Base-by-base conservation (phyloP, 2,113 vertebrate species). In the Oryzias javanicus region DNA sequence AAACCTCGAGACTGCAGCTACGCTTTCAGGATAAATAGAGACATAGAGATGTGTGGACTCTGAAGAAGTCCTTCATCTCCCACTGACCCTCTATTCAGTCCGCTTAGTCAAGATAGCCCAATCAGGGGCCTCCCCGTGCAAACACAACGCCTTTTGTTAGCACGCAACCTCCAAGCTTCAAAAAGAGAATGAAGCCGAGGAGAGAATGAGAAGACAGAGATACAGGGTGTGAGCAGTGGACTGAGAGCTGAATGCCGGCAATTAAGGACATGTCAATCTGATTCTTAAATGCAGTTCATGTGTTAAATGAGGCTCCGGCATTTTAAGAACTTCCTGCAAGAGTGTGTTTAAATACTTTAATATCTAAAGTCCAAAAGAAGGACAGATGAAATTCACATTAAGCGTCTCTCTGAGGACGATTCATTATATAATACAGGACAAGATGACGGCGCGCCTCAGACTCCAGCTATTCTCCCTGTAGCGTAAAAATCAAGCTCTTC, bases 131-230 rank as follows among this genome's bases (percentile, higher is more conserved):
- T 88, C 88, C 67, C 85, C 82, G 65, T 77, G 81, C 88, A 90
- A 90, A 91, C 85, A 91, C 79, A 80, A 89, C 79, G 79, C 77
- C 88, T 88, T 90, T 90, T 90, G 89, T 91, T 70, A 87, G 84
- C 74, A 72, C 48, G 81, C 79, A 76, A 82, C 73, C 73, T 76
- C 75, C 4, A 17, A 67, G 78, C 65, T 77, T 83, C 64, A 78
- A 78, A 81, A 69, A 66, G 49, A 77, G 66, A 83, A 81, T 78
- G 60, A 74, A 74, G 74, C 52, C 65, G 71, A 79, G 65, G 73
- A 78, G 70, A 77, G 72, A 79, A 63, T 42, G 67, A 66, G 69
- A 70, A 51, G 58, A 82, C 80, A 78, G 76, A 72, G 79, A 80
- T 80, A 57, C 80, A 71, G 61, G 55, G 69, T 65, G 64, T 61